Evolutionary conservation across 2,888 invertebrate species (phyloP).

Genomic region (Diaphora mendica): DNA sequence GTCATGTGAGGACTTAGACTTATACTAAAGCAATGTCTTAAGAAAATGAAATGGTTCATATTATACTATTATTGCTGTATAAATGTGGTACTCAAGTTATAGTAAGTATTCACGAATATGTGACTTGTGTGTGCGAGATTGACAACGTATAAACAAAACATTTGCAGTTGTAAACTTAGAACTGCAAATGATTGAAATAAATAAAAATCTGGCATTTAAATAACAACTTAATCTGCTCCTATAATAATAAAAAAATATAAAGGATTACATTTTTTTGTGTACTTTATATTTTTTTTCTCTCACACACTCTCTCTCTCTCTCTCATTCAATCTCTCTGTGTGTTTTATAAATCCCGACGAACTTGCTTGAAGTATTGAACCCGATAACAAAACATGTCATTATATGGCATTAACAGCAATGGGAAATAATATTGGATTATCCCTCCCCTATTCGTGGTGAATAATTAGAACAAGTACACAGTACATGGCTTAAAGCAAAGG

Average conservation of each 20-base stretch:
- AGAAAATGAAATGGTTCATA: constrained; percentile 1
- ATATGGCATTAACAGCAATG: constrained; percentile 8
- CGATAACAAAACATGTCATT: neutral
- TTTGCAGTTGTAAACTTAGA: no score
- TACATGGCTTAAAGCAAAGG: constrained; percentile 32
- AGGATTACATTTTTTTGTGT: no score
- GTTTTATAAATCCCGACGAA: neutral
- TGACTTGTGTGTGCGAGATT: no score
- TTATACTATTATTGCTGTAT: neutral
- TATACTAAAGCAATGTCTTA: neutral
- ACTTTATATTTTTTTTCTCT: no score
- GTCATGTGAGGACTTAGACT: constrained; percentile 1
- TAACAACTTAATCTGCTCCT: no score
- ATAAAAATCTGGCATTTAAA: no score
- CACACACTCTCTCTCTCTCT: no score
- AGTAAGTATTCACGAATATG: neutral
- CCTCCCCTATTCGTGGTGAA: constrained; percentile 54
- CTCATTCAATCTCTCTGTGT: neutral
- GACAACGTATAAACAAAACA: no score
- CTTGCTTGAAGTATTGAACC: neutral
- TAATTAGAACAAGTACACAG: constrained; percentile 4
- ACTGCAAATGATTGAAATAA: no score
- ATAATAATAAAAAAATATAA: no score
- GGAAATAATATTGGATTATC: constrained; percentile 17
- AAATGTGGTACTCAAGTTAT: neutral